Evolutionary conservation across 2,113 vertebrate genomes (phyloP).

Genomic region (Chaetodon auriga): DNA sequence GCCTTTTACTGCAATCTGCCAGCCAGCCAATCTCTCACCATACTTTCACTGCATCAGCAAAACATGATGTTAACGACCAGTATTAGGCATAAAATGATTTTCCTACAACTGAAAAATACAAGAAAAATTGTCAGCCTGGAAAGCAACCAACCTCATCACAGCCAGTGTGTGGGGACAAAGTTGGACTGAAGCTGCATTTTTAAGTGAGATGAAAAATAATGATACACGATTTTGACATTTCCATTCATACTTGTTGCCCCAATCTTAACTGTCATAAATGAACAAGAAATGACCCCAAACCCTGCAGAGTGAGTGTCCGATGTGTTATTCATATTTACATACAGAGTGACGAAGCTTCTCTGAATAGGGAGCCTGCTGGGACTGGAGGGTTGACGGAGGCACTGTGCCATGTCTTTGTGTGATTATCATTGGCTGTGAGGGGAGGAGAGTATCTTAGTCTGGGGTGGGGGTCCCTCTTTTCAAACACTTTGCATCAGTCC

Average conservation of each 20-base stretch:
- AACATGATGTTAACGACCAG: conserved; percentile 32
- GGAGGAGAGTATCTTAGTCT: conserved; percentile 45
- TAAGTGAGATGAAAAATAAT: conserved; percentile 57
- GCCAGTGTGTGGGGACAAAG: conserved; percentile 55
- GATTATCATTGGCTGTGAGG: conserved; percentile 71
- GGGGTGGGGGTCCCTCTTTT: conserved; percentile 52
- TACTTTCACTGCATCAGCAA: conserved; percentile 44
- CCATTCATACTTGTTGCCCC: conserved; percentile 42
- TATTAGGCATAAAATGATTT: conserved; percentile 40
- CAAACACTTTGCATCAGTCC: conserved; percentile 58
- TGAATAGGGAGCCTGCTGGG: conserved; percentile 37
- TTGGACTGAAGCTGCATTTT: conserved; percentile 57
- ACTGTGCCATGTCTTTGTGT: conserved; percentile 65
- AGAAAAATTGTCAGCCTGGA: conserved; percentile 49
- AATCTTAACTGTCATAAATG: conserved; percentile 35
- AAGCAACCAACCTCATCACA: conserved; percentile 60
- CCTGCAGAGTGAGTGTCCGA: conserved; percentile 58
- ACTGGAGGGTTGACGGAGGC: conserved; percentile 55
- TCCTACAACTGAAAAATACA: conserved; percentile 58
- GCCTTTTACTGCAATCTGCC: conserved; percentile 27
- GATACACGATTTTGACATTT: conserved; percentile 23
- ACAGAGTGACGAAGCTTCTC: conserved; percentile 47
- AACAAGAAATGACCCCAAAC: conserved; percentile 45
- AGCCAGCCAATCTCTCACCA: conserved; percentile 14
- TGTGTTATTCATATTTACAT: conserved; percentile 71